Evolutionary conservation across 2,113 vertebrate genomes (phyloP).

Genomic region (Nerophis ophidion): DNA sequence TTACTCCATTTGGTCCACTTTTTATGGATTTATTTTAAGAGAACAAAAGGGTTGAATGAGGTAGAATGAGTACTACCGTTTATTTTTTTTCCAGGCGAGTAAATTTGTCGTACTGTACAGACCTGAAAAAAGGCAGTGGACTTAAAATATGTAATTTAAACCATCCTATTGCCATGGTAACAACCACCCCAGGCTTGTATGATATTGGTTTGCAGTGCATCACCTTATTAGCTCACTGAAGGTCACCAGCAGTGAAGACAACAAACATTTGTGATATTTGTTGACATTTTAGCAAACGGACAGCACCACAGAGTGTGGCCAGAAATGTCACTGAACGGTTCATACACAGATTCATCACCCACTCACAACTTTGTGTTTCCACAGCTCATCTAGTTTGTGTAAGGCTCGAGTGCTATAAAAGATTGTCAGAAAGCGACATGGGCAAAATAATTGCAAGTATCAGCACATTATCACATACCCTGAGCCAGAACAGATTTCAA

Average conservation of each 20-base stretch:
- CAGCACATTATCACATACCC: slow-evolving; percentile 24
- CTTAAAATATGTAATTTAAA: no score
- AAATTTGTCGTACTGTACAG: no score
- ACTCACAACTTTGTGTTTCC: slow-evolving; percentile 9
- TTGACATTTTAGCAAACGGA: slow-evolving; percentile 55
- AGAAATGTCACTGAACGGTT: neutral
- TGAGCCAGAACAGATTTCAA: slow-evolving; percentile 40
- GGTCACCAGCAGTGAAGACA: slow-evolving; percentile 37
- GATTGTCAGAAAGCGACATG: slow-evolving; percentile 15
- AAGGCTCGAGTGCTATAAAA: slow-evolving; percentile 18
- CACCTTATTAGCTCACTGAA: slow-evolving; percentile 37
- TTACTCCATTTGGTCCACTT: no score
- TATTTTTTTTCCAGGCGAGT: no score
- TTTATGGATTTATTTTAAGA: no score
- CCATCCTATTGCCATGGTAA: no score
- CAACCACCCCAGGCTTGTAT: no score
- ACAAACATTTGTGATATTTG: slow-evolving; percentile 45
- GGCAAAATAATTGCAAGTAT: slow-evolving; percentile 37
- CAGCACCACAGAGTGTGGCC: slow-evolving; percentile 4
- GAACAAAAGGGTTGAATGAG: no score
- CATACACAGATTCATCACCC: neutral
- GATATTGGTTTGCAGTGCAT: neutral
- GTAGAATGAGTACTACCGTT: no score
- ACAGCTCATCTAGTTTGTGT: slow-evolving; percentile 8
- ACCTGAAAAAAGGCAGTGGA: no score